Evolutionary conservation across 2,113 vertebrate species (phyloP).

Genomic region (Tretioscincus oriximinensis): DNA sequence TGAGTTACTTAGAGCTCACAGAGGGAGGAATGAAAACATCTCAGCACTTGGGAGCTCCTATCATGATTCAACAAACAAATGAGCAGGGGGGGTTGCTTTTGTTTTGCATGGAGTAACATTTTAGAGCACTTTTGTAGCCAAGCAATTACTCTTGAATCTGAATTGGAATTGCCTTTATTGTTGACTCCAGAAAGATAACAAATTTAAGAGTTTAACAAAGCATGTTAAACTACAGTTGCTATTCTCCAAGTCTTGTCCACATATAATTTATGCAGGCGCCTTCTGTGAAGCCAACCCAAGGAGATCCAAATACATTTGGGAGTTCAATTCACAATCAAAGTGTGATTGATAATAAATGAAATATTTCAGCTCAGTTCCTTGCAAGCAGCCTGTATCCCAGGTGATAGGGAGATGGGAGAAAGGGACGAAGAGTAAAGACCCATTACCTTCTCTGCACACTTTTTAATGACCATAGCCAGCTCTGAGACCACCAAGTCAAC

Average conservation of each 20-base stretch:
- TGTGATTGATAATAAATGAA: neutral
- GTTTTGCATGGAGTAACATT: neutral
- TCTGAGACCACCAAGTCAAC: conserved; percentile 76
- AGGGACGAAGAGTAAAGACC: conserved; percentile 26
- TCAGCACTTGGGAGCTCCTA: too few relatives aligned
- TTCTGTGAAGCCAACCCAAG: neutral
- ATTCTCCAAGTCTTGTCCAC: neutral
- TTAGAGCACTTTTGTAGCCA: neutral
- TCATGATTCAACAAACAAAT: neutral
- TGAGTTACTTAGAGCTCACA: neutral
- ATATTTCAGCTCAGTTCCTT: neutral
- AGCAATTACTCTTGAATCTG: neutral
- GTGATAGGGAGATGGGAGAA: conserved; percentile 7
- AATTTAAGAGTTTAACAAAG: neutral
- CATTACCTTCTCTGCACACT: conserved; percentile 74
- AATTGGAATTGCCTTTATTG: too few relatives aligned
- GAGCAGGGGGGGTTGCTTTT: too few relatives aligned
- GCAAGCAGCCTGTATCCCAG: conserved; percentile 42
- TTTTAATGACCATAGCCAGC: conserved; percentile 75
- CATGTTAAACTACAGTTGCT: neutral
- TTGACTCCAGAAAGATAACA: too few relatives aligned
- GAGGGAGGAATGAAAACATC: neutral
- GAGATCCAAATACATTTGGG: neutral
- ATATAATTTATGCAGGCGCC: conserved; percentile 5
- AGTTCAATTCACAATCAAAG: neutral